A percentile compares a stretch with the other conserved stretches of the same genome.
phyloP scores from a whole-genome alignment of 2,888 invertebrate genomes.

The Tetanocera ferruginea region DNA sequence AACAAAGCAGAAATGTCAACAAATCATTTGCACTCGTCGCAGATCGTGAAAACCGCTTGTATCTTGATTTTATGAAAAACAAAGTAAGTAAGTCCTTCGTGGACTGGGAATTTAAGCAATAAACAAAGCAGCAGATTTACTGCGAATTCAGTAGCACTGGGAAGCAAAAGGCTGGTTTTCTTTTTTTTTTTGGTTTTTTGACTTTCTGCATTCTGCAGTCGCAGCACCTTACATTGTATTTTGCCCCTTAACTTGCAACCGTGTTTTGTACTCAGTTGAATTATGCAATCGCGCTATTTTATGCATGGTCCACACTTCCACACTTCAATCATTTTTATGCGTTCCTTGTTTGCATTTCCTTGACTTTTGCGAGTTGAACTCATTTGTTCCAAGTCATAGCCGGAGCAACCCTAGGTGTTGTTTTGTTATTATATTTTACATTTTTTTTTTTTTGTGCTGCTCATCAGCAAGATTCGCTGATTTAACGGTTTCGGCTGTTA shows the following conservation, averaged over 20 bases:
- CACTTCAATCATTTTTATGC: conserved; percentile 51
- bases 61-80: background rate
- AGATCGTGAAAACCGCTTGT: background rate
- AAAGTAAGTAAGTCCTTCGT: background rate
- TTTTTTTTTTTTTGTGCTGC: background rate
- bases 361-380: background rate
- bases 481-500: conserved; percentile 5
- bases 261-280: background rate
- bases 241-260: background rate
- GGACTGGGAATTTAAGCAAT: background rate
- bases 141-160: background rate
- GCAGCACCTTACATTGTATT: too few relatives aligned
- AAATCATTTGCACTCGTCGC: conserved; percentile 29
- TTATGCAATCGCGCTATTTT: conserved; percentile 31
- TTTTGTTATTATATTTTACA: too few relatives aligned
- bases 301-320: conserved; percentile 11
- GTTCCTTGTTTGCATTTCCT: conserved; percentile 31
- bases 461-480: background rate
- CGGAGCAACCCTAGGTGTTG: background rate
- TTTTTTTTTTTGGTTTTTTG: conserved; percentile 1
- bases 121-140: background rate
- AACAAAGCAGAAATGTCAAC: conserved; percentile 15
- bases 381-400: background rate
- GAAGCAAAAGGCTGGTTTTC: background rate
- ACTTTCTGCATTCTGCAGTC: background rate